Evolutionary conservation across 2,113 vertebrate species (phyloP).

Genomic region (Siniperca knerii): DNA sequence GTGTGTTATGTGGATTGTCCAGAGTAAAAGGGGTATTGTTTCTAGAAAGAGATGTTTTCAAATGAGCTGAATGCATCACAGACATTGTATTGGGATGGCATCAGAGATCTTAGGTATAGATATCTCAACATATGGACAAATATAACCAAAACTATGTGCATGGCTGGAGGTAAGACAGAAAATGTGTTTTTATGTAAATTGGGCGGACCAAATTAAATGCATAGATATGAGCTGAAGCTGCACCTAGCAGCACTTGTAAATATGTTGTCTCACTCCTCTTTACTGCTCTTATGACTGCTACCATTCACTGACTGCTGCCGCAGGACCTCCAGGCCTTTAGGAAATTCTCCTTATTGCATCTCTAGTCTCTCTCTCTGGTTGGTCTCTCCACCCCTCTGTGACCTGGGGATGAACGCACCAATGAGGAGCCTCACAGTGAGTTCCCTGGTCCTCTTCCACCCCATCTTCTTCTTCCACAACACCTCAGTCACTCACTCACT

Average conservation of each 20-base stretch:
- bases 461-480: constrained; percentile 77
- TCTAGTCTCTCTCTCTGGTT: constrained; percentile 76
- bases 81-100: neutral
- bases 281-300: constrained; percentile 56
- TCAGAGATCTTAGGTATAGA: neutral
- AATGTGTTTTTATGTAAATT: neutral
- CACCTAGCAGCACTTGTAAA: constrained; percentile 11
- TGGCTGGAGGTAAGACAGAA: neutral
- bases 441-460: constrained; percentile 70
- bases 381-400: constrained; percentile 80
- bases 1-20: neutral
- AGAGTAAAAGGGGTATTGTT: neutral
- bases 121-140: constrained; percentile 1
- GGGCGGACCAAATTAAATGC: neutral
- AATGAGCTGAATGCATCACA: neutral
- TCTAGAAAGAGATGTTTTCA: neutral
- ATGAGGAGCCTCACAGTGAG: constrained; percentile 91
- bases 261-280: constrained; percentile 42
- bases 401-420: constrained; percentile 89
- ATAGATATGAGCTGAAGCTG: constrained; percentile 11
- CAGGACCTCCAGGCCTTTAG: constrained; percentile 67
- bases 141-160: neutral
- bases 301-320: constrained; percentile 53
- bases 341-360: constrained; percentile 66
- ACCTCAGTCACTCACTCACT: constrained; percentile 74